Base-by-base conservation (phyloP, 2,113 vertebrate genomes). In the Cervus canadensis region DNA sequence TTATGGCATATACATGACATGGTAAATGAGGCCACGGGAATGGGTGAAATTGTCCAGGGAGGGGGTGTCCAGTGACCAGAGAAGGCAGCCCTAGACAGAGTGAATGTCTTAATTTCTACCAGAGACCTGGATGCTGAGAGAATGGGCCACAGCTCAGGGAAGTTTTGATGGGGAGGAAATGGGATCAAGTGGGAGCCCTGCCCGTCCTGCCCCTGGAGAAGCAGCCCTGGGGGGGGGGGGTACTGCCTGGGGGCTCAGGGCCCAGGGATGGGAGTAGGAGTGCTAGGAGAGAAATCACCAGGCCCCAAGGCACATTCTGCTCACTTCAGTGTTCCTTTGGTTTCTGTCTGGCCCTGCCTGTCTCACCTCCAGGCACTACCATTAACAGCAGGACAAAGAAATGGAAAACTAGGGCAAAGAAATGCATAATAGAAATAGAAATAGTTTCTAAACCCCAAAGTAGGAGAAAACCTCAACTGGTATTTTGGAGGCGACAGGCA, bases 401-500 rank as follows among this genome's bases (percentile, higher is more conserved):
- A 90, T 96, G 43, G 74, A 76, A 97, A 97, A 93, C 43, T 45
- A 92, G 85, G 59, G 59, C 84, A 93, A 97, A 93, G 86, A 92
- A 96, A 96, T 30, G 28, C 89, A 83, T 84, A 94, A 97, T 92
- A 71, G 87, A 89, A 92, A 64, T 91, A 56, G 91, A 98, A 97
- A 98, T 88, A 87, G 57, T 97, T 96, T 93, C 74, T 62, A 97
- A 96, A 95, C 85, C 96, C 59, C 76, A 45, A 95, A 97, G 67
- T 71, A 95, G 40, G 62, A 93, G 96, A 91, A 96, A 98, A 97
- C 92, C 92, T 97, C 95, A 96, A 92, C 45, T 96, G 94, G 62
- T 95, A 95, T 94, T 97, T 93, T 94, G 87, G 82, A 95, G 76
- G 81, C 33, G 26, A 92, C 5, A 83, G 7, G 87, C 85, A 95